phyloP scores from a whole-genome alignment of 2,888 invertebrate genomes.

The Conomelus anceps region DNA sequence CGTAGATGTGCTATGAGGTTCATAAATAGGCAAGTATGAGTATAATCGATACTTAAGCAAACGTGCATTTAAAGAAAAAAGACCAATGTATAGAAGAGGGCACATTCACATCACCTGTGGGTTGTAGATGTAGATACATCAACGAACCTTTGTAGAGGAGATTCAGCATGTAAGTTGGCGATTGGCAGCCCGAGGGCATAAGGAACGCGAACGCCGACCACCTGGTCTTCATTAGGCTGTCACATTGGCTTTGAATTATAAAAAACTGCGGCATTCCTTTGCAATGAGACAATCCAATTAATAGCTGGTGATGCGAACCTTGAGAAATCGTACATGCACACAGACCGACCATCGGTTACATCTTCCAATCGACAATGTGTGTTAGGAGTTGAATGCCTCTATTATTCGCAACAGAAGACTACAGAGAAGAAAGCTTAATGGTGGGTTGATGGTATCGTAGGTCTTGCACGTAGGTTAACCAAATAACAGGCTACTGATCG shows the following conservation, averaged over 20 bases:
- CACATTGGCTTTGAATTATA: neutral
- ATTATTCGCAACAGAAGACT: neutral
- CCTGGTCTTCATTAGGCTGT: neutral
- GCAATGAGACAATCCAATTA: neutral
- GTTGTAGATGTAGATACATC: neutral
- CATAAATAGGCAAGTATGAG: neutral
- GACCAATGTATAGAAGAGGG: neutral
- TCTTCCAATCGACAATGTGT: neutral
- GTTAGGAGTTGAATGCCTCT: neutral
- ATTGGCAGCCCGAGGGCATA: neutral
- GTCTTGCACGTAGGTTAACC: neutral
- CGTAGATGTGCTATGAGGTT: neutral
- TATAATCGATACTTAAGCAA: neutral
- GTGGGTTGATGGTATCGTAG: neutral
- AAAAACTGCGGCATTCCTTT: neutral
- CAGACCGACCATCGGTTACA: neutral
- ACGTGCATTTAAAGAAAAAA: neutral
- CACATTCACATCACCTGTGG: neutral
- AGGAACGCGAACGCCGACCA: no score
- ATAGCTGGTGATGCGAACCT: neutral
- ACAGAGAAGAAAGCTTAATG: neutral
- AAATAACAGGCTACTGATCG: neutral
- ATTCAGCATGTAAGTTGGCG: neutral
- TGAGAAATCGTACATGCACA: neutral
- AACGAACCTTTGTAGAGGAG: neutral